phyloP scores from a whole-genome alignment of 2,888 invertebrate species.

The Hypsopygia costalis region DNA sequence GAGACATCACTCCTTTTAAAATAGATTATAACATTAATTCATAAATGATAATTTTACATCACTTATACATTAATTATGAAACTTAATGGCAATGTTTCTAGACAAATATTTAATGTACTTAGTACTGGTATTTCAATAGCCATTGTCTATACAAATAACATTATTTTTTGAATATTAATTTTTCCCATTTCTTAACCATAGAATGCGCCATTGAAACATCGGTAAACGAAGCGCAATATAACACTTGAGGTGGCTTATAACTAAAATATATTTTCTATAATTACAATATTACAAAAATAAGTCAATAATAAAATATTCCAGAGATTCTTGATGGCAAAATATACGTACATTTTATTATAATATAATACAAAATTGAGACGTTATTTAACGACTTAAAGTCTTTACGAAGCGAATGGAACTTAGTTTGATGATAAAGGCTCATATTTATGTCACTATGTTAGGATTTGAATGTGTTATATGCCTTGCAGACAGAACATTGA shows the following conservation, averaged over 20 bases:
- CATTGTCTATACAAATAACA: background rate
- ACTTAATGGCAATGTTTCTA: conserved; percentile 47
- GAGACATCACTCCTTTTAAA: conserved; percentile 71
- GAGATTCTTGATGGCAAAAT: conserved; percentile 48
- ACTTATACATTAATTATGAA: conserved; percentile 46
- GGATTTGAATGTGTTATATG: background rate
- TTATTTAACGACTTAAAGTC: conserved; percentile 11
- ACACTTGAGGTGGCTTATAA: conserved; percentile 72
- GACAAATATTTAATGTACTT: conserved; percentile 55
- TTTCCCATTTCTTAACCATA: background rate
- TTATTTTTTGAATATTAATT: background rate
- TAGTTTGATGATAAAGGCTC: conserved; percentile 10
- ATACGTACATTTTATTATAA: conserved; percentile 28
- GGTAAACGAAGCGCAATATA: conserved; percentile 52
- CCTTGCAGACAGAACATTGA: no score
- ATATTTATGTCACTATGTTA: background rate
- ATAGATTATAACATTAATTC: conserved; percentile 58
- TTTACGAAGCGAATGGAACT: conserved; percentile 18
- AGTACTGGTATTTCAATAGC: conserved; percentile 17
- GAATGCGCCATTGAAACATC: conserved; percentile 7
- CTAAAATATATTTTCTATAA: conserved; percentile 51
- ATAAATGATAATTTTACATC: conserved; percentile 55
- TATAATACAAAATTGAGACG: conserved; percentile 25
- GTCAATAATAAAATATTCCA: conserved; percentile 56
- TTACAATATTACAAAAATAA: conserved; percentile 60